Evolutionary conservation across 2,888 invertebrate genomes (phyloP), one percentile per base, ranked within the genome.

Genomic region (Lordiphosa andalusiaca): DNA sequence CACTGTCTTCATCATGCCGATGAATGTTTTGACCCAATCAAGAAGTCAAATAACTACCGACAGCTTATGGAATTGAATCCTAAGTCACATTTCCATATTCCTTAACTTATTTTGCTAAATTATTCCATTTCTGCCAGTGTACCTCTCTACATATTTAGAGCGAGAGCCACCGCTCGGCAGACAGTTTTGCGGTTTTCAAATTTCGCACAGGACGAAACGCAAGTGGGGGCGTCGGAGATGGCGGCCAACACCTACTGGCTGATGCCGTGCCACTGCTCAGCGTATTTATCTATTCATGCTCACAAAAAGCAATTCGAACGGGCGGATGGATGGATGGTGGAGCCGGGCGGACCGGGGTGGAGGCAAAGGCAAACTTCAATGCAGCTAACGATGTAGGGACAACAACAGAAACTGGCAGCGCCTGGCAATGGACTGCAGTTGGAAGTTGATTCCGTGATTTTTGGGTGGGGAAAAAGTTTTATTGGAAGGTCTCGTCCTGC

Each of bases 221-320:
- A 7, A 42, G 42, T 19, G 33, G 30, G 48, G 37, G 39, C 33
- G 37, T 35, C 33, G 46, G 48, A 49, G 53, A 19, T 12, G 25
- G 33, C 12, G 55, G 13, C 64, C 62, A 44, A 64, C 62, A 54
- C 62, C 62, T 63, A 54, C 50, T 51, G 49, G 53, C 42, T 53
- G 54, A 51, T 62, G 62, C 46, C 9, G 30, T n/a, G 51, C 41
- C 49, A 25, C 71, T 67, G 55, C 73, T 70, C 67, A 50, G 57
- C 78, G 71, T 81, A 80, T 81, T 80, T 80, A 84, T 80, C 84
- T 84, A 80, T 80, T 81, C 80, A 84, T 77, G 84, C 78, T 71
- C 74, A 47, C 67, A 69, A 73, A 72, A 81, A 73, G 77, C 69
- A 73, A 74, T 77, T 69, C 78, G 55, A 51, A 64, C 46, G 50